Conservation (phyloP, 2,888 invertebrate genomes). For the Apamea monoglypha region DNA sequence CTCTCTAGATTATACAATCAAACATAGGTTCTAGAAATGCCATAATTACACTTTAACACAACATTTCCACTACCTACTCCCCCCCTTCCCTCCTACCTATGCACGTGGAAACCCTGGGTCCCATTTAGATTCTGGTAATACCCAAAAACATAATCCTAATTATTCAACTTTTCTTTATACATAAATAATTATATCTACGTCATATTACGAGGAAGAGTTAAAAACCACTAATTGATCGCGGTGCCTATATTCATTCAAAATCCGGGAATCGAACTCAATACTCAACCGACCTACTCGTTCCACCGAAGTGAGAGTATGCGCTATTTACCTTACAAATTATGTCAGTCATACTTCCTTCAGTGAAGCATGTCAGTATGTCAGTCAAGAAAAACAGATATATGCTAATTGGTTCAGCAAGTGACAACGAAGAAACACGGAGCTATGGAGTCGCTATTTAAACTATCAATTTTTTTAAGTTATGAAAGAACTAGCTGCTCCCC, state of each 20-base stretch:
- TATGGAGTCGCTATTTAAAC: constrained; percentile 21
- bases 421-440: not conserved
- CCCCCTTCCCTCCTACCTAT: no score
- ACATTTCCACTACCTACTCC: not conserved
- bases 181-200: not conserved
- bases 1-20: not conserved
- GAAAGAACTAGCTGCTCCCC: no score
- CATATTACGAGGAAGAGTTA: not conserved
- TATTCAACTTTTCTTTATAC: not conserved
- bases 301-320: constrained; percentile 44
- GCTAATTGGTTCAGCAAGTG: constrained; percentile 64
- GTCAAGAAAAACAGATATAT: constrained; percentile 45
- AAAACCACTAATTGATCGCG: not conserved
- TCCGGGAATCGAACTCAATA: constrained; percentile 1
- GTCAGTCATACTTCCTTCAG: constrained; percentile 16
- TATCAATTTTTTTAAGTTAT: not conserved
- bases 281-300: not conserved
- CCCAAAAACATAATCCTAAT: not conserved
- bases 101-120: not conserved
- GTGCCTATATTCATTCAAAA: not conserved
- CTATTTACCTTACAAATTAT: constrained; percentile 49
- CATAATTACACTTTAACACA: not conserved
- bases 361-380: constrained; percentile 57
- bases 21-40: not conserved
- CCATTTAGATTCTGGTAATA: not conserved